Evolutionary conservation across 30 jellyfish, hydroid and myxozoan species (phyloP).

Genomic region (Pelagia noctiluca): DNA sequence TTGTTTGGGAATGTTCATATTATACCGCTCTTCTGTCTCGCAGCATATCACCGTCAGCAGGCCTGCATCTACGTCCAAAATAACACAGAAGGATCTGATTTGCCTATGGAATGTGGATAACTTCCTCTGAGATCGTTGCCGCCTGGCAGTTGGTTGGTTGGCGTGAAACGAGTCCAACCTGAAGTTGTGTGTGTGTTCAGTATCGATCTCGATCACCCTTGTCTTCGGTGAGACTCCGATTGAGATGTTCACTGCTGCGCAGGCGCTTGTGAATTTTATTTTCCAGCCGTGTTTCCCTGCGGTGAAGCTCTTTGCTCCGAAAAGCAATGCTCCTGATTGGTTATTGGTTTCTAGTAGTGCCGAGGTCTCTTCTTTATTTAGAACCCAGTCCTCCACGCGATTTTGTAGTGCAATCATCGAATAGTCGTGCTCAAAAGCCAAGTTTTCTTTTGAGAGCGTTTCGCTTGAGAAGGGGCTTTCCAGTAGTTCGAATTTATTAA

Average conservation of each 20-base stretch:
- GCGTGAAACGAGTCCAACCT: constrained; percentile 18
- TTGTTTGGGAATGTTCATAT: constrained; percentile 21
- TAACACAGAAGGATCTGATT: constrained; percentile 59
- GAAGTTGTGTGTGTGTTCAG: constrained; percentile 50
- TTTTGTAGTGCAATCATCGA: constrained; percentile 16
- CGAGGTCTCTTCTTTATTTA: constrained; percentile 69
- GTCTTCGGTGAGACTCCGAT: constrained; percentile 76
- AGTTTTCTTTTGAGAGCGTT: constrained; percentile 51
- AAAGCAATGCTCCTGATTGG: constrained; percentile 65
- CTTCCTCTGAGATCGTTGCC: constrained; percentile 37
- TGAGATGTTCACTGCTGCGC: constrained; percentile 62
- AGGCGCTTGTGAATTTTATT: constrained; percentile 67
- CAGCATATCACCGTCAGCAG: constrained; percentile 57
- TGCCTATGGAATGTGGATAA: constrained; percentile 72
- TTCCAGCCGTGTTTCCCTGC: constrained; percentile 75
- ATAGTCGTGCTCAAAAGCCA: constrained; percentile 45
- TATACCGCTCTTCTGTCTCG: constrained; percentile 58
- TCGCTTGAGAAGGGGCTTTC: constrained; percentile 68
- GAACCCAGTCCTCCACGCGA: constrained; percentile 52
- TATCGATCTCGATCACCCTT: constrained; percentile 53
- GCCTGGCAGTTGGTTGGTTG: constrained; percentile 17
- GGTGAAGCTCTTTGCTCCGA: constrained; percentile 56
- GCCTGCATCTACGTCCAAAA: constrained; percentile 50
- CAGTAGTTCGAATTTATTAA: constrained; percentile 56
- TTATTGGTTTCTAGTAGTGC: constrained; percentile 71